Evolutionary conservation across 2,888 invertebrate genomes (phyloP), one percentile per base, ranked within the genome.

Genomic region (Hesperia comma): DNA sequence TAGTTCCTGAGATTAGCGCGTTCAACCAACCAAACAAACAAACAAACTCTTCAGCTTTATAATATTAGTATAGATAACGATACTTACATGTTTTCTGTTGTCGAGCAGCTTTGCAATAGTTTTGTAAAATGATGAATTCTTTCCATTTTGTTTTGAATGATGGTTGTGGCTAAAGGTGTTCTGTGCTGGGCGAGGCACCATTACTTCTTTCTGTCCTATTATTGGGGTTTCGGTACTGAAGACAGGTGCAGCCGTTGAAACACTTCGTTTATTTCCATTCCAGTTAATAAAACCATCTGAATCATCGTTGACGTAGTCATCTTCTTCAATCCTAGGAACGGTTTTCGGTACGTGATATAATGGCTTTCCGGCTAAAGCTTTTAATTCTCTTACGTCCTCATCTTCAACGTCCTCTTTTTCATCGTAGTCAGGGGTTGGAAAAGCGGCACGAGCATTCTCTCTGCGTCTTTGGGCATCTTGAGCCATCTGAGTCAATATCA

Each of bases 401-500:
- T 95, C 95, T 73, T 95, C 95, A 14, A 68, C 72, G 51, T 90
- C 86, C 32, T 84, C 43, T 46, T 8, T 84, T 56, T 90, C 86
- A 61, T 90, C 87, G 72, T 89, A 88, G 75, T 89, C 88, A 74
- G 82, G 79, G 76, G 85, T 83, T 72, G 90, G 80, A 77, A 92
- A 86, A 70, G 90, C 85, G 63, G 90, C 90, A 69, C 92, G 87
- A 69, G 90, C 83, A 77, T 90, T 92, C 71, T 92, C 90, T 21
- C 92, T 88, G 8, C 93, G 90, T 69, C 88, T 83, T 72, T 90
- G 87, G 69, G 93, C 93, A 75, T 94, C 94, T 79, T 94, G 94
- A 77, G 94, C 94, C 93, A 94, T 94, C 82, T 95, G 95, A 1
- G 95, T 94, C 71, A 95, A 90, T 74, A 95, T 95, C 70, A 95